phyloP scores from a whole-genome alignment of 2,113 vertebrate species.

The Copsychus sechellarum region DNA sequence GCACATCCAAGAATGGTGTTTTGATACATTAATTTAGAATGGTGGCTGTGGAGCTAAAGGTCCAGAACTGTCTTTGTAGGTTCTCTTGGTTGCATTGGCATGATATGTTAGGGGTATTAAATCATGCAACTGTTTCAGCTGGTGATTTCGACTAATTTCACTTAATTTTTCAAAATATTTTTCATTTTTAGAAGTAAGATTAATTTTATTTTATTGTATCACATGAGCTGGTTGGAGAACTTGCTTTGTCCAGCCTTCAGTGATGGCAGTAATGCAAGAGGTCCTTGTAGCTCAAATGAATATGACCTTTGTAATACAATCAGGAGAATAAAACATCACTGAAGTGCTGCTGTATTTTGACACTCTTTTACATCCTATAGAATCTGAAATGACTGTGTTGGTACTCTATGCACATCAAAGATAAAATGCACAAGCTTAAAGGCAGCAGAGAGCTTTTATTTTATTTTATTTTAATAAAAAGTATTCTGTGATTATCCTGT shows the following conservation, averaged over 20 bases:
- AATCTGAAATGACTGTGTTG: neutral
- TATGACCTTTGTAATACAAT: neutral
- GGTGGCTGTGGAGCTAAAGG: neutral
- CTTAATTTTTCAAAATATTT: neutral
- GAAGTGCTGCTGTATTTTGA: neutral
- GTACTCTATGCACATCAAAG: neutral
- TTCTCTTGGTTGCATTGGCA: neutral
- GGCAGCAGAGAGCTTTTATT: neutral
- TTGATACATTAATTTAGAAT: rapidly evolving
- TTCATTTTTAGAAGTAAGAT: neutral
- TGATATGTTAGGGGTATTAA: neutral
- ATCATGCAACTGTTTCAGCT: neutral
- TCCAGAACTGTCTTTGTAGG: neutral
- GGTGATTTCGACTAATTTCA: neutral
- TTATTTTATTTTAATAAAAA: neutral
- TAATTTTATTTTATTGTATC: neutral
- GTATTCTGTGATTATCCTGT: slow-evolving; percentile 43
- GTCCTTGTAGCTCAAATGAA: neutral
- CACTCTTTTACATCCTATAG: neutral
- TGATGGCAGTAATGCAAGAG: neutral
- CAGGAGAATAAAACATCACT: neutral
- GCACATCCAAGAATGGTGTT: neutral
- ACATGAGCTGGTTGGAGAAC: neutral
- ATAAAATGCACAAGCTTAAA: slow-evolving; percentile 15
- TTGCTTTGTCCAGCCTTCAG: neutral